A percentile compares a stretch with the other conserved stretches of the same genome.
Conservation (phyloP, 64 coral and sea anemone species). For the Astreopora myriophthalma region DNA sequence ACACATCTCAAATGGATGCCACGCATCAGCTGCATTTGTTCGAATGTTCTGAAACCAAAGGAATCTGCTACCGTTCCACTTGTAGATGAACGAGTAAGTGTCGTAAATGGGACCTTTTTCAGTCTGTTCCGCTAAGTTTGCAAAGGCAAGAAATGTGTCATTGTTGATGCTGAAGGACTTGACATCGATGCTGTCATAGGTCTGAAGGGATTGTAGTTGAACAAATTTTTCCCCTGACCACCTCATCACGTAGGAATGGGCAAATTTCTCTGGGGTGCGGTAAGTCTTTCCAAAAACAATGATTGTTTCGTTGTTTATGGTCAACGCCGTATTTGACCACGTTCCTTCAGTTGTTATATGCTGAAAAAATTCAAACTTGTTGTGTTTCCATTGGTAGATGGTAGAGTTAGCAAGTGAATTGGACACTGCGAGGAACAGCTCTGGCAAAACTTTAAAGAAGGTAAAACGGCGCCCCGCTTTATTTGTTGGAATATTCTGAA, state of each 20-base stretch:
- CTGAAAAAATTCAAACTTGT: background rate
- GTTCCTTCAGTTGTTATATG: background rate
- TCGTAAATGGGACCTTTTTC: too few relatives aligned
- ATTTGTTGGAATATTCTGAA: conserved; percentile 6
- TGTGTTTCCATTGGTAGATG: background rate
- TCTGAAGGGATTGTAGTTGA: background rate
- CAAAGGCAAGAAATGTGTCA: conserved; percentile 35
- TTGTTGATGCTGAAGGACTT: conserved; percentile 41
- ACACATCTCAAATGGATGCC: background rate
- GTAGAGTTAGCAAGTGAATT: background rate
- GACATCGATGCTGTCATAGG: conserved; percentile 16
- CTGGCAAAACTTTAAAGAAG: background rate
- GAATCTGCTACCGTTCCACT: conserved; percentile 13
- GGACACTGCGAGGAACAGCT: background rate
- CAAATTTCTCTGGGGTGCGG: background rate
- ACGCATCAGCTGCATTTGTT: background rate
- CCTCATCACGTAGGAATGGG: too few relatives aligned
- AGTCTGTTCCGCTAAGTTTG: background rate
- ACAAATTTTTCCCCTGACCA: too few relatives aligned
- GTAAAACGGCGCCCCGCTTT: background rate
- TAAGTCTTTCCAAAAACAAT: background rate
- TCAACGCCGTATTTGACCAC: background rate
- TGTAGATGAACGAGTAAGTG: background rate
- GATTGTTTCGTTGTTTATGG: background rate
- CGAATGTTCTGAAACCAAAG: conserved; percentile 1